Percentiles rank a stretch among this genome's conserved stretches.
These are phyloP conservation scores for Diarsia rubi DNA, from an alignment of 2,888 invertebrate genomes.

Conservation along the genomic window DNA sequence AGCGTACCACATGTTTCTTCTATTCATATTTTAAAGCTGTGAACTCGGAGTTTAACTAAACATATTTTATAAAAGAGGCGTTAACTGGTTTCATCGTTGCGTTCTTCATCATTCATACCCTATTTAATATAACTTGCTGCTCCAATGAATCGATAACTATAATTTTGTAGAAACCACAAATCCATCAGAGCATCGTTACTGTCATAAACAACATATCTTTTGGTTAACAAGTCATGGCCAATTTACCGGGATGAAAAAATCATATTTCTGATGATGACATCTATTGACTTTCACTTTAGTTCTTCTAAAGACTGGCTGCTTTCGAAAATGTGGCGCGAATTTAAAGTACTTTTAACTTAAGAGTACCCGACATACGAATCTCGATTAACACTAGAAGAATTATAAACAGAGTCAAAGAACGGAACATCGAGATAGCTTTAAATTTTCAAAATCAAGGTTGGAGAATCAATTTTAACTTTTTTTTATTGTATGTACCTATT, in stretches of 20 bases:
- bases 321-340: slow-evolving; percentile 53
- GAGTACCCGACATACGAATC: slow-evolving; percentile 3
- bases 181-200: slow-evolving; percentile 49
- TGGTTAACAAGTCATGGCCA: slow-evolving; percentile 57
- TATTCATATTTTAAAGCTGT: neutral
- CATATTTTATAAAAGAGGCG: neutral
- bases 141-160: slow-evolving; percentile 42
- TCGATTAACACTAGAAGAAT: slow-evolving; percentile 8
- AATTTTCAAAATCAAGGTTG: slow-evolving; percentile 12
- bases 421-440: neutral
- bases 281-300: slow-evolving; percentile 52
- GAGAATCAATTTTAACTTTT: slow-evolving; percentile 6
- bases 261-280: slow-evolving; percentile 39
- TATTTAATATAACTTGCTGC: slow-evolving; percentile 13
- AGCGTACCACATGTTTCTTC: neutral
- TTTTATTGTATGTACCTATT: neutral
- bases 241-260: slow-evolving; percentile 45
- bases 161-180: slow-evolving; percentile 54
- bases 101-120: neutral
- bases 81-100: neutral
- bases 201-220: slow-evolving; percentile 32
- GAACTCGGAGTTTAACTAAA: neutral
- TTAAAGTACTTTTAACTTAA: slow-evolving; percentile 19
- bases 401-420: neutral
- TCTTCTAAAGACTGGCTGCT: slow-evolving; percentile 12